A percentile compares a stretch with the other conserved stretches of the same genome.
Evolutionary conservation across 2,888 invertebrate species (phyloP).

Genomic region (Hypercompe scribonia): DNA sequence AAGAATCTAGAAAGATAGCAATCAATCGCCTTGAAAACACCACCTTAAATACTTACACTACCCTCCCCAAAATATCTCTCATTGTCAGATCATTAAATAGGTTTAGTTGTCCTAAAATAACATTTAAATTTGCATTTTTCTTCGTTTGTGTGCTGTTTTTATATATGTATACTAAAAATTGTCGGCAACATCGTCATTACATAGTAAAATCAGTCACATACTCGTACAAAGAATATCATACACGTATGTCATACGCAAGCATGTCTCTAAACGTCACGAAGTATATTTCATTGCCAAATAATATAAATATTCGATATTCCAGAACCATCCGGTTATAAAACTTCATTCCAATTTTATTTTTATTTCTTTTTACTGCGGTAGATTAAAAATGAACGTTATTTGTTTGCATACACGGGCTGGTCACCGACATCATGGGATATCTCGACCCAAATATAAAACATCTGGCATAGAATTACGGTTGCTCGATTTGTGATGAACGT

Average conservation of each 20-base stretch:
- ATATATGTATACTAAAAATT: no score
- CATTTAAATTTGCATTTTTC: no score
- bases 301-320: conserved; percentile 1
- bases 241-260: not conserved
- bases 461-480: conserved; percentile 31
- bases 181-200: not conserved
- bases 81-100: no score
- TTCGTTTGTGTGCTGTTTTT: no score
- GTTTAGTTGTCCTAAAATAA: no score
- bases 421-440: conserved; percentile 13
- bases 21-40: no score
- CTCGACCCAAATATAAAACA: conserved; percentile 9
- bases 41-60: no score
- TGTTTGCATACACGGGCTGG: not conserved
- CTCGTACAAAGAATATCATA: not conserved
- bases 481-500: not conserved
- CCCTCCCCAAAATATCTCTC: no score
- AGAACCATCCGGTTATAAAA: not conserved
- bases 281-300: conserved; percentile 1
- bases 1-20: no score
- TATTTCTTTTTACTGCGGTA: not conserved
- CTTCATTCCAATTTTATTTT: not conserved
- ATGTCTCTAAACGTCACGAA: not conserved
- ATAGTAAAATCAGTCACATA: not conserved
- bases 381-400: not conserved